A percentile compares a stretch with the other conserved stretches of the same genome.
These are phyloP conservation scores for Pseudanteris insignis DNA, from an alignment of 2,888 invertebrate species.

Conservation along the genomic window DNA sequence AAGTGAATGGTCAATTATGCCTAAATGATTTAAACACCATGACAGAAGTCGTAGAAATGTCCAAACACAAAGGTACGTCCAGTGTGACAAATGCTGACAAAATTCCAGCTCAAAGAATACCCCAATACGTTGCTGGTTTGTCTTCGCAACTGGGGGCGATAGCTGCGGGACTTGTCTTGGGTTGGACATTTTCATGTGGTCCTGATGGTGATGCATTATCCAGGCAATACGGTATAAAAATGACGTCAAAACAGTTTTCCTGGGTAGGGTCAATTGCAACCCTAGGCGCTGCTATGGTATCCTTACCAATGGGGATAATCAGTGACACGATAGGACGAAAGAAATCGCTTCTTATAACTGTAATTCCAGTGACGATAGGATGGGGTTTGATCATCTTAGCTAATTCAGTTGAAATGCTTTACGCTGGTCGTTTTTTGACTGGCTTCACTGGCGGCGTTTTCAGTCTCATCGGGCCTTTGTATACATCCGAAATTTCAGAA, in stretches of 20 bases:
- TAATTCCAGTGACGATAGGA: slow-evolving; percentile 16
- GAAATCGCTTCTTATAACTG: slow-evolving; percentile 7
- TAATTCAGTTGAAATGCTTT: slow-evolving; percentile 7
- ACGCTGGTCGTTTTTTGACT: slow-evolving; percentile 14
- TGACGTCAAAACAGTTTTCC: slow-evolving; percentile 9
- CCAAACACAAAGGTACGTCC: too few relatives aligned
- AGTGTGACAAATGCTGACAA: neutral
- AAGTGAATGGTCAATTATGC: too few relatives aligned
- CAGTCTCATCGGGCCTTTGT: slow-evolving; percentile 7
- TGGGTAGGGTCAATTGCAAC: slow-evolving; percentile 18
- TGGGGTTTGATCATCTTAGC: slow-evolving; percentile 25
- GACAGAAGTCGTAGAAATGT: too few relatives aligned
- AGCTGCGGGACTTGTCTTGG: slow-evolving; percentile 16
- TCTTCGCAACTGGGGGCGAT: slow-evolving; percentile 12
- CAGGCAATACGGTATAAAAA: slow-evolving; percentile 2
- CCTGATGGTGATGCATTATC: slow-evolving; percentile 3
- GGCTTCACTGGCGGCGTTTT: slow-evolving; percentile 13
- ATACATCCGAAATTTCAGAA: slow-evolving; percentile 17
- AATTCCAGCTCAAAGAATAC: slow-evolving; percentile 7
- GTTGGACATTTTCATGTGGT: slow-evolving; percentile 16
- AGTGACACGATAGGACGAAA: slow-evolving; percentile 21
- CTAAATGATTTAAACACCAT: too few relatives aligned
- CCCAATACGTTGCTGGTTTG: slow-evolving; percentile 14
- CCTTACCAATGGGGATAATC: slow-evolving; percentile 16
- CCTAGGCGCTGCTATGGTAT: slow-evolving; percentile 7